Conservation (phyloP, 2,888 invertebrate species). For the Xylocampa areola region DNA sequence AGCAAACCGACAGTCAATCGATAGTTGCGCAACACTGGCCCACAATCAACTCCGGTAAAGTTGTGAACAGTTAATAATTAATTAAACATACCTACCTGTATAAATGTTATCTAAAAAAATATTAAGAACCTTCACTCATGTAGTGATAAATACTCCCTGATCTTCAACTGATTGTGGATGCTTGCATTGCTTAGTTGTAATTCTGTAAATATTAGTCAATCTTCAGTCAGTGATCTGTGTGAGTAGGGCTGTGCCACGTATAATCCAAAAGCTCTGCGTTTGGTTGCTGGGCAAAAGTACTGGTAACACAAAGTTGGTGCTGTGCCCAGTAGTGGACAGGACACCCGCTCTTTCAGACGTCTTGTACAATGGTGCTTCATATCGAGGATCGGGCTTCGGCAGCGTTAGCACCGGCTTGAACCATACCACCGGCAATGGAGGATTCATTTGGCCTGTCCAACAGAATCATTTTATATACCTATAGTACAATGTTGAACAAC, state of each 20-base stretch:
- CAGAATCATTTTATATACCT: too few relatives aligned
- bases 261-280: constrained; percentile 95
- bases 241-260: constrained; percentile 96
- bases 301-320: constrained; percentile 96
- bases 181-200: constrained; percentile 9
- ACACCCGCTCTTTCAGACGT: constrained; percentile 96
- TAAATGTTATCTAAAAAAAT: neutral
- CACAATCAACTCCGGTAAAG: neutral
- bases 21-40: too few relatives aligned
- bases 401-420: constrained; percentile 91
- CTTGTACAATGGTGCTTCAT: constrained; percentile 95
- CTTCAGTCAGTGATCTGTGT: constrained; percentile 93
- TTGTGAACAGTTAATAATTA: neutral
- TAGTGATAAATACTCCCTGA: constrained; percentile 14
- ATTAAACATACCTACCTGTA: neutral
- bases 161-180: constrained; percentile 7
- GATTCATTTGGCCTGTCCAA: constrained; percentile 92
- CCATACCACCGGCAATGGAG: constrained; percentile 91
- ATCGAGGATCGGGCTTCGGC: constrained; percentile 91
- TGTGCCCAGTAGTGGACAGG: constrained; percentile 97
- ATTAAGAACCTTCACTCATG: constrained; percentile 2
- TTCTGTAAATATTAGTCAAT: constrained; percentile 1
- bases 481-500: constrained; percentile 10
- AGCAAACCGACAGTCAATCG: too few relatives aligned
- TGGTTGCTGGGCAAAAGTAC: constrained; percentile 92